Evolutionary conservation across 2,797 vertebrate genomes (phyloP).

Genomic region (Erpetoichthys calabaricus): DNA sequence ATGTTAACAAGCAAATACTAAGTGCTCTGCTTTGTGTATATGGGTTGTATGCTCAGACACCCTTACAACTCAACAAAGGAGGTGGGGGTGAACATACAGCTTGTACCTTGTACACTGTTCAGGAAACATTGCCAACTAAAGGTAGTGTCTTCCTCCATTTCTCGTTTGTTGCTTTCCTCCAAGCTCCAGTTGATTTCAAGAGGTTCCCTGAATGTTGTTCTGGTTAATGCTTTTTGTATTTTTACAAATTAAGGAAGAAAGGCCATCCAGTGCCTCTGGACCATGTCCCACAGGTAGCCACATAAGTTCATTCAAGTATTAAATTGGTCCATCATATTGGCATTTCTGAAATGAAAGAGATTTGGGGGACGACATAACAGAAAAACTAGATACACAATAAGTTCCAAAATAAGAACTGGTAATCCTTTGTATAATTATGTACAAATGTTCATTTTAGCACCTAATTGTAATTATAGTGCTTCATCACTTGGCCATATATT

Average conservation of each 20-base stretch:
- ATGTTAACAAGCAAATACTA: too few species aligned
- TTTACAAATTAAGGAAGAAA: conserved; percentile 34
- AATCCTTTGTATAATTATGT: not conserved
- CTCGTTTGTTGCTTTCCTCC: conserved; percentile 10
- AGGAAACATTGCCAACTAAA: conserved; percentile 34
- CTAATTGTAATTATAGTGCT: conserved; percentile 35
- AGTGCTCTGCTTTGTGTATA: too few species aligned
- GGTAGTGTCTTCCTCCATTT: conserved; percentile 25
- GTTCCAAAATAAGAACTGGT: not conserved
- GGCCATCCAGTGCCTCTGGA: conserved; percentile 28
- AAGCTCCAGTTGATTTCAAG: conserved; percentile 33
- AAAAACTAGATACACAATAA: not conserved
- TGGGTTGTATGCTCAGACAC: too few species aligned
- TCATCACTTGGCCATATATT: too few species aligned
- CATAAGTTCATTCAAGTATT: conserved; percentile 39
- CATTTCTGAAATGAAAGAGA: conserved; percentile 28
- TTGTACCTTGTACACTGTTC: conserved; percentile 28
- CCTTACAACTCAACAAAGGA: too few species aligned
- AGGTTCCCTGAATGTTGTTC: conserved; percentile 26
- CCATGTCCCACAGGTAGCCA: conserved; percentile 38
- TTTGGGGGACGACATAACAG: not conserved
- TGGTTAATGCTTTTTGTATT: conserved; percentile 22
- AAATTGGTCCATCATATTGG: conserved; percentile 44
- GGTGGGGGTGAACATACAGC: too few species aligned
- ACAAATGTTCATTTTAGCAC: conserved; percentile 2